A percentile compares a stretch with the other conserved stretches of the same genome.
These are phyloP conservation scores for Trochalopteron elliotii DNA, from an alignment of 2,113 vertebrate species.

Conservation along the genomic window DNA sequence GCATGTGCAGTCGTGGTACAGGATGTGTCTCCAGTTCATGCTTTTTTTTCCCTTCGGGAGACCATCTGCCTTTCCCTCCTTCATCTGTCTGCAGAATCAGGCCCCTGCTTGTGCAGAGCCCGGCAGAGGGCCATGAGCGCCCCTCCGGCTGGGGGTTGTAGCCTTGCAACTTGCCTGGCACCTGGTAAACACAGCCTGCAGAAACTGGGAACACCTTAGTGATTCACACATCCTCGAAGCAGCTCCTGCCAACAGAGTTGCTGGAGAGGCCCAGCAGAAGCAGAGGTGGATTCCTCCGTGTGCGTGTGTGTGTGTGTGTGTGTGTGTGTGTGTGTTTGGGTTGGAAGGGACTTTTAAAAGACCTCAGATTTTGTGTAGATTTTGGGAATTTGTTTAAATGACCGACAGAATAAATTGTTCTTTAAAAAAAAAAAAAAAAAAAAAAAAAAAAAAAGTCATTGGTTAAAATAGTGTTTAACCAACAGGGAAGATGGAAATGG, in stretches of 20 bases:
- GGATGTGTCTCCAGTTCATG: neutral
- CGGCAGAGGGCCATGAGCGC: neutral
- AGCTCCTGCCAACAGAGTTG: neutral
- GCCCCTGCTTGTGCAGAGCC: neutral
- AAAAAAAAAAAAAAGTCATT: neutral
- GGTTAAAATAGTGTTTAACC: neutral
- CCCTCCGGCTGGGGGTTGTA: neutral
- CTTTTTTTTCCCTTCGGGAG: neutral
- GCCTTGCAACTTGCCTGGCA: neutral
- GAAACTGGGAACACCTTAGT: neutral
- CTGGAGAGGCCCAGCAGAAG: neutral
- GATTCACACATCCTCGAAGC: neutral
- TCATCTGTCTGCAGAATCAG: neutral
- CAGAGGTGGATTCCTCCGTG: neutral
- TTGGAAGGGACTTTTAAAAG: neutral
- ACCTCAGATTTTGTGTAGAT: neutral
- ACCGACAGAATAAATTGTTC: neutral
- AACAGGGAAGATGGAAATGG: neutral
- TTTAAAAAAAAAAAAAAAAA: neutral
- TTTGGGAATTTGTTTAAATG: neutral
- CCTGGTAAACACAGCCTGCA: neutral
- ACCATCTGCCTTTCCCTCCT: constrained; percentile 5
- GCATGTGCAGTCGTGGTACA: neutral
- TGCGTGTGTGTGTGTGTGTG: neutral
- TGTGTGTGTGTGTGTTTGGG: fast-evolving